Conservation (phyloP, 2,113 vertebrate genomes). For the Coptodon rendalli region DNA sequence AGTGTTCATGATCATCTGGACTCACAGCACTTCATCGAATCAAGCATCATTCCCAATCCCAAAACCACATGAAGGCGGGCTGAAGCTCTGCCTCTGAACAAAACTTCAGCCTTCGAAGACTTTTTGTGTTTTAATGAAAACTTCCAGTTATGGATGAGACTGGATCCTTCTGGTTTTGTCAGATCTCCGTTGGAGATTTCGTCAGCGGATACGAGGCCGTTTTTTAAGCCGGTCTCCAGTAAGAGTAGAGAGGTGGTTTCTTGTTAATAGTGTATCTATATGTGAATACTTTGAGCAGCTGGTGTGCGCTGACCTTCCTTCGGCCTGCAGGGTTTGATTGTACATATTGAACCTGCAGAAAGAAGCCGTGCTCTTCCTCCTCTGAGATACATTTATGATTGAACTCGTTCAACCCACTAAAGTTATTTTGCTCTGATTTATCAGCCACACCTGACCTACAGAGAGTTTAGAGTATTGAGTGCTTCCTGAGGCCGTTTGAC, state of each 20-base stretch:
- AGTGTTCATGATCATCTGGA: neutral
- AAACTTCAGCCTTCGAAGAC: neutral
- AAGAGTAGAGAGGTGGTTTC: neutral
- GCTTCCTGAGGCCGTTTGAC: neutral
- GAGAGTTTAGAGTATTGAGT: neutral
- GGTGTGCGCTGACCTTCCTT: neutral
- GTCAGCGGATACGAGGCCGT: neutral
- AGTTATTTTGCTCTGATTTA: neutral
- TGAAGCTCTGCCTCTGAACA: neutral
- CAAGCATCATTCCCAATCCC: neutral
- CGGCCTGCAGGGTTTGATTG: neutral
- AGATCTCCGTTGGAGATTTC: neutral
- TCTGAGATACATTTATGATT: neutral
- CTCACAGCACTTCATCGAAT: neutral
- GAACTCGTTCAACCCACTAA: neutral
- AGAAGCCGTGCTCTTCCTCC: neutral
- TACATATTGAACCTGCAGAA: slow-evolving; percentile 16
- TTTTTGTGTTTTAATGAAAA: neutral
- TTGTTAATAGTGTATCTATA: slow-evolving; percentile 57
- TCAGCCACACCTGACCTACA: neutral
- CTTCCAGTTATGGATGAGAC: fast-evolving
- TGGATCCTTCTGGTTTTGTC: neutral
- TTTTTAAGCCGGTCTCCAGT: neutral
- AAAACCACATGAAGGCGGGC: neutral
- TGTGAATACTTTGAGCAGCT: slow-evolving; percentile 24